Base-by-base conservation (phyloP, 2,113 vertebrate species). In the Pollachius pollachius region DNA sequence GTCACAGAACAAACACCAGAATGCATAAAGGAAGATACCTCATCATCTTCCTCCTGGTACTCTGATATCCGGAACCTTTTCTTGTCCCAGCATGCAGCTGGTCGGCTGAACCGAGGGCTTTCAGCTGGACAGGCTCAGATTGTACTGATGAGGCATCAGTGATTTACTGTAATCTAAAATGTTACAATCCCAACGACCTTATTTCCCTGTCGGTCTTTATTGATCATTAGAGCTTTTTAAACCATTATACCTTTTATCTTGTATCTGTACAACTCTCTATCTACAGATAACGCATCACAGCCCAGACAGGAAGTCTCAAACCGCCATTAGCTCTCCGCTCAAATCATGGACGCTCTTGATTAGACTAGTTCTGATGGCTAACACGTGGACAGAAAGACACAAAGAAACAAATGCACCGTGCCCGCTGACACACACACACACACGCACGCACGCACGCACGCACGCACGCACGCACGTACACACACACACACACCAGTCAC, bases 291-390 rank as follows among this genome's bases (percentile, higher is more conserved):
- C 77, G 78, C 19, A 2, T 63, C 30, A 41, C 66, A 63, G 76
- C 73, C 66, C 78, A 78, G 84, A 87, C 84, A 83, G 75, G 25
- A 68, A 56, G 73, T 70, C 86, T 72, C 69, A 75, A 61, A 67
- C 6, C 30, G 74, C 81, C 82, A 85, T 89, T 87, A 89, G 82
- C 74, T 70, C 58, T 41, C 57, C n/a, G 61, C 18, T 69, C 15
- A 59, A 81, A 76, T 82, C 73, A 72, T 81, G 71, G 75, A 81
- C 73, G 27, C 67, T 75, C 64, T 67, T 62, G 89, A 88, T 90
- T 84, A 87, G 82, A 79, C 77, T 76, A 60, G 73, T 85, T 77
- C 77, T 83, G 82, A 66, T 80, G 61, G 64, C 60, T 13, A 62
- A 27, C 58, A 54, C 67, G 65, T 59, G 64, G 65, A 62, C n/a